phyloP scores from a whole-genome alignment of 2,113 vertebrate genomes.

The Chiloscyllium plagiosum region DNA sequence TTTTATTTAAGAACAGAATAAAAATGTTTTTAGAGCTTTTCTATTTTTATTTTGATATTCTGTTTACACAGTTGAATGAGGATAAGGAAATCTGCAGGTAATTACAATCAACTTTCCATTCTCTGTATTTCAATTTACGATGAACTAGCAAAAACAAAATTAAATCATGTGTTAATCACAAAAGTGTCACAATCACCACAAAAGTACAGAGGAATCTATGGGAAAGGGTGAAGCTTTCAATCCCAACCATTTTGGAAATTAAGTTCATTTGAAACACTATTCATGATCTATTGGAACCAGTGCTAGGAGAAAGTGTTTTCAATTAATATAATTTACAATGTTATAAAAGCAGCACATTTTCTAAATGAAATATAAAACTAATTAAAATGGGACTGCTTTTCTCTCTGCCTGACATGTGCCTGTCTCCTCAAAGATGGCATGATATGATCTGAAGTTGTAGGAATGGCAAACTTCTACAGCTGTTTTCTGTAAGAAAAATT shows the following conservation, averaged over 20 bases:
- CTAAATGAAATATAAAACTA: slow-evolving; percentile 57
- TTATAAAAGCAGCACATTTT: slow-evolving; percentile 53
- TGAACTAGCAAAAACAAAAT: background rate
- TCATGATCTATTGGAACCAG: slow-evolving; percentile 39
- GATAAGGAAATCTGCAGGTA: background rate
- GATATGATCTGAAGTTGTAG: slow-evolving; percentile 75
- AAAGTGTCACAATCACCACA: background rate
- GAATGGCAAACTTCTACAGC: slow-evolving; percentile 77
- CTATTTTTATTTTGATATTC: background rate
- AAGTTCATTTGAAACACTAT: background rate
- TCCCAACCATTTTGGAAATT: slow-evolving; percentile 16
- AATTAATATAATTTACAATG: slow-evolving; percentile 61
- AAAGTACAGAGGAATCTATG: background rate
- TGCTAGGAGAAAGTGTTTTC: slow-evolving; percentile 66
- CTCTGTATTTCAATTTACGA: background rate
- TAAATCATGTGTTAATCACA: background rate
- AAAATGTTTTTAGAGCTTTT: background rate
- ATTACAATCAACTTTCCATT: background rate
- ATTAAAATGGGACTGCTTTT: slow-evolving; percentile 55
- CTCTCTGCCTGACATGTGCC: slow-evolving; percentile 70
- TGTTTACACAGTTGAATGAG: background rate
- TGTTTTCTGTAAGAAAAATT: slow-evolving; percentile 71
- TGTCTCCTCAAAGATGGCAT: slow-evolving; percentile 76
- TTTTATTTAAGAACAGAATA: background rate
- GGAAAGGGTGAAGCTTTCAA: background rate